Evolutionary conservation across 2,797 vertebrate genomes (phyloP), one percentile per base, ranked within the genome.

Genomic region (Macropus fuliginosus): DNA sequence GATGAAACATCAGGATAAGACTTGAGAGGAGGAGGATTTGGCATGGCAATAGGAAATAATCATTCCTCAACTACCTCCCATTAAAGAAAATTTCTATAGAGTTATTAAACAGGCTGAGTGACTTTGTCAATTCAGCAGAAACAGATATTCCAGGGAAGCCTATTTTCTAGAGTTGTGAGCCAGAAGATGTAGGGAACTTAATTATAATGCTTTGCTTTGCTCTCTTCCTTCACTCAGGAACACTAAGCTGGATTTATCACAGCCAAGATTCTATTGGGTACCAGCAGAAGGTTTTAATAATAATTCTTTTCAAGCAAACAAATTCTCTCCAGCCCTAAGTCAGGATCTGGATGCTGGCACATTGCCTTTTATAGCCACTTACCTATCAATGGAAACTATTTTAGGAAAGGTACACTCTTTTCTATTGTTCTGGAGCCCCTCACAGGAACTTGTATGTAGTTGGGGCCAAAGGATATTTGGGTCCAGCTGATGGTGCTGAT

Each of bases 271-370:
- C 91, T 29, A 93, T 56, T 81, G 46, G 57, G 87, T 52, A 94
- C 62, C 56, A 91, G 62, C 91, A 92, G 96, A 94, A 95, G n/a
- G 90, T 54, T 92, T 94, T 16, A 29, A 28, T 89, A 89, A 93
- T 96, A 91, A 91, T n/a, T 93, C 91, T 29, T 52, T 52, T 81
- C 10, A 81, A 81, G 74, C n/a, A 81, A 74, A 74, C 34, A 74
- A 34, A 94, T 95, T 96, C 56, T 92, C n/a, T 57, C 14, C 4
- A 93, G 91, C 50, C 92, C 92, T 56, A 40, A 81, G 3, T 24
- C 2, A 81, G 74, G 21, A 81, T 24, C 40, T 29, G 29, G 0
- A 56, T 55, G 54, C 56, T 81, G 40, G 74, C 74, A 81, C 40
- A 27, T 81, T 81, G 8, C 74, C 74, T 81, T 81, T 81, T 46